Evolutionary conservation across 30 jellyfish, hydroid and myxozoan species (phyloP).

Genomic region (Rhopilema esculentum): DNA sequence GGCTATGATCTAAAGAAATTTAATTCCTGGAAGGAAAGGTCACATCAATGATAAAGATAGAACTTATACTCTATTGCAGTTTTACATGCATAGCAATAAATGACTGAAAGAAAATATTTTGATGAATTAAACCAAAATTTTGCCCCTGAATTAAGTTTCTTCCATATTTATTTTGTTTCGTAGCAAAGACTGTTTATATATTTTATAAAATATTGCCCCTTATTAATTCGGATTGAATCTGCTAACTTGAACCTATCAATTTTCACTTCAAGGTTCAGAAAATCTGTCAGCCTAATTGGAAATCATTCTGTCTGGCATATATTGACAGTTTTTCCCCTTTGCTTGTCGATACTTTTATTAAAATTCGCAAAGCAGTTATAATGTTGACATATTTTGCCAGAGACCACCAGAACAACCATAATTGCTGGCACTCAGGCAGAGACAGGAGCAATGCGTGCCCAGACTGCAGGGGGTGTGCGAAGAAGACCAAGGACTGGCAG

Average conservation of each 20-base stretch:
- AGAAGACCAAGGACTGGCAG: slow-evolving; percentile 77
- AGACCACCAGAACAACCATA: slow-evolving; percentile 11
- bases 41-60: no score
- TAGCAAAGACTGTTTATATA: background rate
- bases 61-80: no score
- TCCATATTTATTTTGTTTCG: no score
- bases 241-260: background rate
- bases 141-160: no score
- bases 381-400: background rate
- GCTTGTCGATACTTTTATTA: background rate
- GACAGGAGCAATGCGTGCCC: slow-evolving; percentile 67
- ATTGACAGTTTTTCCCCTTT: background rate
- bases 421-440: slow-evolving; percentile 36
- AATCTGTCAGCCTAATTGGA: background rate
- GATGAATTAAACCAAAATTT: no score
- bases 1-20: no score
- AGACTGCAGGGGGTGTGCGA: slow-evolving; percentile 70
- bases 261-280: background rate
- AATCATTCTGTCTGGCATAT: background rate
- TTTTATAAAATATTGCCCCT: background rate
- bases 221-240: background rate
- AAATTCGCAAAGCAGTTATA: background rate
- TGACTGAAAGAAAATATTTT: no score
- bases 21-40: no score
- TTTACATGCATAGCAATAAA: no score